Percentiles rank a stretch among this genome's conserved stretches.
These are phyloP conservation scores for Crossaster papposus DNA, from an alignment of 53 echinoderm and acorn worm species.

Conservation along the genomic window DNA sequence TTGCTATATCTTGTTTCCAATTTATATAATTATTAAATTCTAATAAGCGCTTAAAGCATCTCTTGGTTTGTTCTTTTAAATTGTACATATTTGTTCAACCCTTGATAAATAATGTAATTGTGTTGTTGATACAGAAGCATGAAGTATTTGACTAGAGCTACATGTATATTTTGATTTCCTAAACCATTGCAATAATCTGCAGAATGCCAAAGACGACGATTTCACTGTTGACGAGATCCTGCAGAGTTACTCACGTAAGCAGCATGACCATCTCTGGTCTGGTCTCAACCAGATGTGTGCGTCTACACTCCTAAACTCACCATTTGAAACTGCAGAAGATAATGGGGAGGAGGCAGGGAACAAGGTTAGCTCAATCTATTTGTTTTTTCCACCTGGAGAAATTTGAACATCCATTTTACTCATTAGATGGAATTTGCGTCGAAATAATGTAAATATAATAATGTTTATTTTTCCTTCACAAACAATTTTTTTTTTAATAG, in stretches of 20 bases:
- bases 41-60: too few species aligned
- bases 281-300: constrained; percentile 78
- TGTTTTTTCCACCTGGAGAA: neutral
- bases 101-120: neutral
- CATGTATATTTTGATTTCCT: neutral
- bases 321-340: constrained; percentile 56
- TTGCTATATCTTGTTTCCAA: too few species aligned
- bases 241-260: constrained; percentile 68
- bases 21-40: too few species aligned
- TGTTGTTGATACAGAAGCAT: too few species aligned
- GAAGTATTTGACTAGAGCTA: neutral
- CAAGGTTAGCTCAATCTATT: constrained; percentile 41
- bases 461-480: too few species aligned
- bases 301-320: constrained; percentile 66
- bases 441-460: too few species aligned
- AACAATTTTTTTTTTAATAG: too few species aligned
- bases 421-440: too few species aligned
- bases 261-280: constrained; percentile 75
- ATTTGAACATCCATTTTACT: too few species aligned
- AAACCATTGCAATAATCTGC: neutral
- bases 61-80: too few species aligned
- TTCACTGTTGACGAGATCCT: constrained; percentile 80
- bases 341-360: constrained; percentile 56
- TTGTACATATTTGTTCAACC: too few species aligned
- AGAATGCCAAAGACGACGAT: constrained; percentile 77